phyloP scores from a whole-genome alignment of 2,797 vertebrate genomes.

The Parambassis ranga region DNA sequence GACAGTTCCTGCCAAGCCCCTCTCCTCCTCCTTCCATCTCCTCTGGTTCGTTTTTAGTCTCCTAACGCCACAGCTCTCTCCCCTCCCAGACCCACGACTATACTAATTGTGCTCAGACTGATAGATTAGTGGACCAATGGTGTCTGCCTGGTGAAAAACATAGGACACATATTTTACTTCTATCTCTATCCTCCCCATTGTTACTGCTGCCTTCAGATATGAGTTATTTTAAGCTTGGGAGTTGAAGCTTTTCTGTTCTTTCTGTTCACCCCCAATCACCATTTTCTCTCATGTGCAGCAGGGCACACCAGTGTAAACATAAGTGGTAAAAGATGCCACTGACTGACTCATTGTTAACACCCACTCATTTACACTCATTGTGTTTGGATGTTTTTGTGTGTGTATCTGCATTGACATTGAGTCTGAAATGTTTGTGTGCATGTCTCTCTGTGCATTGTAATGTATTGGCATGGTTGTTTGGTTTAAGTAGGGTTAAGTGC shows the following conservation, averaged over 20 bases:
- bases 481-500: conserved; percentile 61
- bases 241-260: conserved; percentile 44
- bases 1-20: conserved; percentile 68
- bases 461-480: conserved; percentile 11
- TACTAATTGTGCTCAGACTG: conserved; percentile 60
- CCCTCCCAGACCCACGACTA: conserved; percentile 13
- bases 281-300: conserved; percentile 55
- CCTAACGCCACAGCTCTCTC: conserved; percentile 9
- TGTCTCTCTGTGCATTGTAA: conserved; percentile 11
- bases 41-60: conserved; percentile 40
- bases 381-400: conserved; percentile 30
- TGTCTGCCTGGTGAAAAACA: conserved; percentile 47
- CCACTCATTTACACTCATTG: conserved; percentile 27
- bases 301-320: conserved; percentile 59
- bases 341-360: conserved; percentile 65
- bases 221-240: conserved; percentile 62
- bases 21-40: conserved; percentile 19
- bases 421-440: conserved; percentile 1
- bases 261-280: background rate
- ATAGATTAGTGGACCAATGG: conserved; percentile 54
- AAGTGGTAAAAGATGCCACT: conserved; percentile 52
- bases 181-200: conserved; percentile 3
- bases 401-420: conserved; percentile 1
- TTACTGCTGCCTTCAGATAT: conserved; percentile 46
- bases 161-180: conserved; percentile 13